Base-by-base conservation (phyloP, 2,888 invertebrate species). In the Mongoloraphidia duomilia region DNA sequence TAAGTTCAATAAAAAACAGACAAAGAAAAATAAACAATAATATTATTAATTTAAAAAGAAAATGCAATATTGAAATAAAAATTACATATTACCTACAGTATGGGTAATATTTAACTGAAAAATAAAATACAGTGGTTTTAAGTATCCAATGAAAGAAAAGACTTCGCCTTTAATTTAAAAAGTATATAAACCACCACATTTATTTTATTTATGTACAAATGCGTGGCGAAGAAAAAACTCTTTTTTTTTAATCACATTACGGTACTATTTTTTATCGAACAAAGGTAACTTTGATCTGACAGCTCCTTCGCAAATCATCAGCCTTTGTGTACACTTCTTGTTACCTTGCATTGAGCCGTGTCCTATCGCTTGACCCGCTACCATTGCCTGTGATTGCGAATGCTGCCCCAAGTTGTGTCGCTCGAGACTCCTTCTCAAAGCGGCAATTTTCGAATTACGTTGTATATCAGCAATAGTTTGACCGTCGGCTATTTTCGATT, bases 251-350 rank as follows among this genome's bases (percentile, higher is more conserved):
- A 26, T 42, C 14, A 26, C 26, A 26, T 26, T 26, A 26, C 13
- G 41, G 39, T 65, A 65, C 54, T 68, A 78, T 62, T 79, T 75
- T 62, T 81, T 86, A 67, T 90, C 90, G 67, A 90, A 90, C 39
- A 90, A 77, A 55, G 84, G 85, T 63, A 90, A 73, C 67, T 90
- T 90, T 47, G 87, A 88, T 61, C 80, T 77, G 51, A 90, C 90
- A 46, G 89, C 89, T 55, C 90, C 90, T 62, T 89, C 89, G 67
- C 89, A 90, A 36, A 90, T 76, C 62, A 82, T 79, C 55, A 88
- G 74, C 42, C 86, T 70, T 59, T 79, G 80, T 55, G 71, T 71
- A 58, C 76, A 75, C 52, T 76, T 71, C 38, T 53, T 53, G 46
- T 44, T 53, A 39, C 63, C 61, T 35, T 60, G 60, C 35, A 63